phyloP scores from a whole-genome alignment of 2,797 vertebrate species.

The Brotula barbata region DNA sequence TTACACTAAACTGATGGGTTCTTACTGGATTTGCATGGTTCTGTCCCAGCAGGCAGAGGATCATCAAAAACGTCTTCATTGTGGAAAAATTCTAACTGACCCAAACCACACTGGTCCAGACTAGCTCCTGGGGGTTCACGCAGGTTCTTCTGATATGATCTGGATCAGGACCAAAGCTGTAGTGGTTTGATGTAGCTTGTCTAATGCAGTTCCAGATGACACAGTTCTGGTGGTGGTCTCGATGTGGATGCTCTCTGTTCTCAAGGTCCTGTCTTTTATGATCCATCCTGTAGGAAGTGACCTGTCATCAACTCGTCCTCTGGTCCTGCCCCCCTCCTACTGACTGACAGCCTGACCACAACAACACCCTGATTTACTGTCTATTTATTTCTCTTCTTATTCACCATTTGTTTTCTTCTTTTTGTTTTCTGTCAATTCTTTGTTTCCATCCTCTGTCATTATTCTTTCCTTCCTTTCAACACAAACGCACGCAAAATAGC shows the following conservation, averaged over 20 bases:
- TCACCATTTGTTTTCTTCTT: too few species aligned
- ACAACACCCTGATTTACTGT: slow-evolving; percentile 19
- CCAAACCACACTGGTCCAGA: neutral
- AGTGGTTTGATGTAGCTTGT: too few species aligned
- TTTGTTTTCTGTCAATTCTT: too few species aligned
- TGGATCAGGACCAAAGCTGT: too few species aligned
- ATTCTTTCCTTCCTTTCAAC: too few species aligned
- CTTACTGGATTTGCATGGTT: slow-evolving; percentile 36
- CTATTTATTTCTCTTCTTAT: too few species aligned
- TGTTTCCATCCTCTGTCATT: too few species aligned
- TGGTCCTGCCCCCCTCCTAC: slow-evolving; percentile 25
- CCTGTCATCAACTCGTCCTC: slow-evolving; percentile 8
- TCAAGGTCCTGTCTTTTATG: slow-evolving; percentile 25
- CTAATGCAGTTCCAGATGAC: neutral
- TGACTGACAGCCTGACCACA: neutral
- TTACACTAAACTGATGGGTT: neutral
- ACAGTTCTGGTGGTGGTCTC: neutral
- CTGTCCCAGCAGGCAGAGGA: slow-evolving; percentile 30
- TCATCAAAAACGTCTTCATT: slow-evolving; percentile 43
- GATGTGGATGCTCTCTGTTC: too few species aligned
- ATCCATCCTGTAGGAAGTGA: slow-evolving; percentile 26
- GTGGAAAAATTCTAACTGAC: slow-evolving; percentile 1
- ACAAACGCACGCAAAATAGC: too few species aligned
- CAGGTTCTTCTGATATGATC: neutral
- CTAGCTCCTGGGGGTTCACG: neutral